Conservation (phyloP, 2,113 vertebrate genomes). For the Cebidichthys violaceus region DNA sequence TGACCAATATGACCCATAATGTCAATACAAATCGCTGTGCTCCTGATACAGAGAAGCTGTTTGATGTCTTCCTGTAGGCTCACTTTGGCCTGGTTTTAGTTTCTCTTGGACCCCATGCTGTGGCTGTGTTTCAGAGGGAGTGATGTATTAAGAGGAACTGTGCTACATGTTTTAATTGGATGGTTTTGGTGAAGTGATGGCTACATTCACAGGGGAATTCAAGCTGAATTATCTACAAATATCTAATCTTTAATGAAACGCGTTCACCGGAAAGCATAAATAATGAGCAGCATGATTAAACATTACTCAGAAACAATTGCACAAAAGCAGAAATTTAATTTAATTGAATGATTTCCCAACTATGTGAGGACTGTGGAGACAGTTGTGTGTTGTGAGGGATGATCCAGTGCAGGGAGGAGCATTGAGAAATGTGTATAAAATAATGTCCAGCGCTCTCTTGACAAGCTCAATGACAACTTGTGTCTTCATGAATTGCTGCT, state of each 20-base stretch:
- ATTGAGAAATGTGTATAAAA: constrained; percentile 7
- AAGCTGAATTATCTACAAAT: background rate
- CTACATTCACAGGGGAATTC: constrained; percentile 18
- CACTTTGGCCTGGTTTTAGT: constrained; percentile 4
- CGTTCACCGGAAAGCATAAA: constrained; percentile 26
- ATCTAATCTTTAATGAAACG: constrained; percentile 26
- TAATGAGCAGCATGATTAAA: constrained; percentile 38
- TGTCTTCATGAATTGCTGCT: constrained; percentile 42
- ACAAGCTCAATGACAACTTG: constrained; percentile 6
- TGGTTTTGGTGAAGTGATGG: background rate
- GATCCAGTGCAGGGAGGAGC: background rate
- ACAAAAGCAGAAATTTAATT: background rate
- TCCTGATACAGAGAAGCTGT: background rate
- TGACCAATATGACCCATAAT: background rate
- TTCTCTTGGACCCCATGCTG: constrained; percentile 3
- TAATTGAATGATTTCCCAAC: background rate
- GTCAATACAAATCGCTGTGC: background rate
- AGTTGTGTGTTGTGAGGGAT: background rate
- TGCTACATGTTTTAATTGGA: constrained; percentile 26
- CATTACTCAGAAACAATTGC: constrained; percentile 12
- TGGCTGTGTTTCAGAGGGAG: constrained; percentile 15
- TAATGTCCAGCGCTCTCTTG: constrained; percentile 11
- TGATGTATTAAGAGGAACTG: background rate
- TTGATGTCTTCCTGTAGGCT: background rate
- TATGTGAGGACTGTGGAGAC: constrained; percentile 14